phyloP scores from a whole-genome alignment of 2,888 invertebrate species.

The Onchidella celtica region DNA sequence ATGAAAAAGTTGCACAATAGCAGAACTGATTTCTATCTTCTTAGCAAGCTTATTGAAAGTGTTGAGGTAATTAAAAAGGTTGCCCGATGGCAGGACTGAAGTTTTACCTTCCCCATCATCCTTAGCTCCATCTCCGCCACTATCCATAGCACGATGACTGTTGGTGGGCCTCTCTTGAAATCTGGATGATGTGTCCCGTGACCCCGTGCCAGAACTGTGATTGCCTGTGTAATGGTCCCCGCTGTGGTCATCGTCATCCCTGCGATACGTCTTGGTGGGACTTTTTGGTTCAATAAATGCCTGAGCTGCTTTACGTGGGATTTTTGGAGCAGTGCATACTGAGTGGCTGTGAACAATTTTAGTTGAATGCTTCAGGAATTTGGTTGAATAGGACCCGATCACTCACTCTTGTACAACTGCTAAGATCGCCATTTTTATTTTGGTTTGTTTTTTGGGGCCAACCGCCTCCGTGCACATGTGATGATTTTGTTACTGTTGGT shows the following conservation, averaged over 20 bases:
- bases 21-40: too few relatives aligned
- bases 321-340: constrained; percentile 64
- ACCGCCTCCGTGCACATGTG: too few relatives aligned
- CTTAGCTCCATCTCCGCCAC: constrained; percentile 34
- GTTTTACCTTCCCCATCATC: constrained; percentile 32
- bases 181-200: constrained; percentile 53
- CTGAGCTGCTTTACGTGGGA: constrained; percentile 60
- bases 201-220: constrained; percentile 5
- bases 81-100: too few relatives aligned
- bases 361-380: too few relatives aligned
- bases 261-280: constrained; percentile 30
- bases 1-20: too few relatives aligned
- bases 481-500: too few relatives aligned
- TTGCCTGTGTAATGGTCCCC: constrained; percentile 15
- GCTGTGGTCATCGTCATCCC: constrained; percentile 44
- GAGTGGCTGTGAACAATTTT: constrained; percentile 55
- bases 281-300: constrained; percentile 62
- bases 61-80: too few relatives aligned
- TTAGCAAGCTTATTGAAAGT: too few relatives aligned
- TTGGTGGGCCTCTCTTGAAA: constrained; percentile 49
- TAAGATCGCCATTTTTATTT: too few relatives aligned
- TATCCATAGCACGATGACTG: constrained; percentile 44
- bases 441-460: too few relatives aligned
- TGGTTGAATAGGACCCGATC: too few relatives aligned
- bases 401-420: too few relatives aligned